phyloP scores from a whole-genome alignment of 2,113 vertebrate genomes.

The Alexandromys fortis region DNA sequence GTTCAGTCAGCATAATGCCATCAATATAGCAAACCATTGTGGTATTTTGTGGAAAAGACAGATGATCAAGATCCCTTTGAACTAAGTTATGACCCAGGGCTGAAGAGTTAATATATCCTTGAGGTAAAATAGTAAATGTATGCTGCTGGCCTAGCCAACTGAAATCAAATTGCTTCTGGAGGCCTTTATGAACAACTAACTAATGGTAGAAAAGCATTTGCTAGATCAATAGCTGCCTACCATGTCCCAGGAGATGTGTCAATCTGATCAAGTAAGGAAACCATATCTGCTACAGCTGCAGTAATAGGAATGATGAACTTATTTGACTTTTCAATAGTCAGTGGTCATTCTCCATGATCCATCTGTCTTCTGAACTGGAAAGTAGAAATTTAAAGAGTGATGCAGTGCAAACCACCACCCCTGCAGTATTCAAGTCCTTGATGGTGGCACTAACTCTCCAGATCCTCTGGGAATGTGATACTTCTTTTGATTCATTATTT shows the following conservation, averaged over 20 bases:
- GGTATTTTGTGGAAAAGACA: background rate
- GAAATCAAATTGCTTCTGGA: background rate
- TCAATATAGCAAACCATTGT: background rate
- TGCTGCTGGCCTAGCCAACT: background rate
- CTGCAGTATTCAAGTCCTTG: background rate
- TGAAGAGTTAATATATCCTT: background rate
- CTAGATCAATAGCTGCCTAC: background rate
- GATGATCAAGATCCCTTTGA: background rate
- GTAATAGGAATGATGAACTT: background rate
- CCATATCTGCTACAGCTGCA: background rate
- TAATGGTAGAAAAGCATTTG: background rate
- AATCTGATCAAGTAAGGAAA: background rate
- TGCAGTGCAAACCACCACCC: too few relatives aligned
- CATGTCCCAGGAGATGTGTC: background rate
- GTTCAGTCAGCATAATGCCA: background rate
- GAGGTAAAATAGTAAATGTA: background rate
- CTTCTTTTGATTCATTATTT: background rate
- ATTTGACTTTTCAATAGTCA: background rate
- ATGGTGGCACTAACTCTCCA: background rate
- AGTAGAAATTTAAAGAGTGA: background rate
- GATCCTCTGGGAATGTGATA: background rate
- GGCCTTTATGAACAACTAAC: background rate
- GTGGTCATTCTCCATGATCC: background rate
- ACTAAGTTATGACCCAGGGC: background rate
- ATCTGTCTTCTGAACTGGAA: background rate